Evolutionary conservation across 2,888 invertebrate species (phyloP).

Genomic region (Diaprepes abbreviatus): DNA sequence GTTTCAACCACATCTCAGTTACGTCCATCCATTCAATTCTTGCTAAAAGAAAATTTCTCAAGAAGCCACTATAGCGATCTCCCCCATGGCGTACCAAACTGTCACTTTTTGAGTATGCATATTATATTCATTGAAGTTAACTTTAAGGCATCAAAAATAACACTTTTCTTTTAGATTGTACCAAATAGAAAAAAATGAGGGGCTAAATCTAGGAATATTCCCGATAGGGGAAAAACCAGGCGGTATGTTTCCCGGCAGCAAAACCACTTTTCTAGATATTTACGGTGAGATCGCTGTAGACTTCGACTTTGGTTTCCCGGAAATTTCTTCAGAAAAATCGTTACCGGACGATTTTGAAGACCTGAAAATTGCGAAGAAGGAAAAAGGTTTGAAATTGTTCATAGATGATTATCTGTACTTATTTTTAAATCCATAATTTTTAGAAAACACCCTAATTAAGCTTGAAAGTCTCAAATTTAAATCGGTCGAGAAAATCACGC

Average conservation of each 20-base stretch:
- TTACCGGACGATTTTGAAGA: neutral
- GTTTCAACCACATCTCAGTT: too few relatives aligned
- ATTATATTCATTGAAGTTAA: too few relatives aligned
- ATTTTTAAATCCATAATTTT: conserved; percentile 8
- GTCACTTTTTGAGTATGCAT: too few relatives aligned
- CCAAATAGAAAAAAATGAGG: conserved; percentile 59
- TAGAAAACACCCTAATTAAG: conserved; percentile 47
- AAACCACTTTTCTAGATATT: conserved; percentile 62
- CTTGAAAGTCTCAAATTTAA: conserved; percentile 42
- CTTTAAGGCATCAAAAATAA: too few relatives aligned
- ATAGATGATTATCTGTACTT: neutral
- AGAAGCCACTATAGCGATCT: too few relatives aligned
- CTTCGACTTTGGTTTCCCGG: conserved; percentile 83
- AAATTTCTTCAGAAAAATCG: conserved; percentile 51
- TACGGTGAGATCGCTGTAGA: conserved; percentile 91
- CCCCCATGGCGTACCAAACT: too few relatives aligned
- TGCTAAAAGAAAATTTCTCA: too few relatives aligned
- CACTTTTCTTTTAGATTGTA: conserved; percentile 60
- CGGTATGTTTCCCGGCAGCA: conserved; percentile 63
- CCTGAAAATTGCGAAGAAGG: neutral
- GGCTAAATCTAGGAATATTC: conserved; percentile 57
- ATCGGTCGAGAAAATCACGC: conserved; percentile 50
- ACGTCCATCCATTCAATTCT: too few relatives aligned
- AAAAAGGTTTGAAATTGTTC: conserved; percentile 17
- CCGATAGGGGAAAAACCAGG: conserved; percentile 63